A percentile compares a stretch with the other conserved stretches of the same genome.
phyloP scores from a whole-genome alignment of 2,113 vertebrate genomes.

The Prietella phreatophila region DNA sequence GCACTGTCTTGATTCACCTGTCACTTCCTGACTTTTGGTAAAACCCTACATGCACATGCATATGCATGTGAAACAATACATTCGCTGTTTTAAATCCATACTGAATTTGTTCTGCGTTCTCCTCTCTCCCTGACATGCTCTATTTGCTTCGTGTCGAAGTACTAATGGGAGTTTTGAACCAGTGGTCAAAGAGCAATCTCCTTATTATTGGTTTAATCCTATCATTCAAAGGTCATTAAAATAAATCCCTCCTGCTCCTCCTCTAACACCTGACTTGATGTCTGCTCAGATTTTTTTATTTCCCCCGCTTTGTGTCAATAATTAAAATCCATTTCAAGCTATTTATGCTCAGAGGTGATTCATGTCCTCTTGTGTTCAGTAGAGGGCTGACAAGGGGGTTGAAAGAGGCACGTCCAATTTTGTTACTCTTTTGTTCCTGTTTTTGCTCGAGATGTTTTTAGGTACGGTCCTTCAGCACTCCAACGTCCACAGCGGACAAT shows the following conservation, averaged over 20 bases:
- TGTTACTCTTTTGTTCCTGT: constrained; percentile 31
- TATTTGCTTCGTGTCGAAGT: constrained; percentile 38
- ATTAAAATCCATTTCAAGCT: constrained; percentile 40
- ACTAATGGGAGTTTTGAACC: constrained; percentile 49
- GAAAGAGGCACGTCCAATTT: constrained; percentile 19
- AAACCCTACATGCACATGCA: background rate
- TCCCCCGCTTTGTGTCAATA: constrained; percentile 34
- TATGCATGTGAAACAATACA: background rate
- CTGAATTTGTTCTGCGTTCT: background rate
- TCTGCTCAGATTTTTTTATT: background rate
- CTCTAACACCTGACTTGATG: constrained; percentile 24
- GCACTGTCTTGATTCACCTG: background rate
- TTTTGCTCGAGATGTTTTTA: constrained; percentile 41
- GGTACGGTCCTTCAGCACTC: constrained; percentile 20
- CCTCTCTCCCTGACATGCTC: background rate
- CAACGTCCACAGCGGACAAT: constrained; percentile 47
- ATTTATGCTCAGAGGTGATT: constrained; percentile 23
- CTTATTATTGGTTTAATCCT: constrained; percentile 50
- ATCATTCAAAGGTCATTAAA: constrained; percentile 49
- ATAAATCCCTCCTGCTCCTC: constrained; percentile 27
- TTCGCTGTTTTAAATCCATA: background rate
- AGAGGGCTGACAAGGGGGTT: background rate
- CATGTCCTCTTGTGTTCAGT: constrained; percentile 4
- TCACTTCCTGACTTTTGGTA: too few relatives aligned
- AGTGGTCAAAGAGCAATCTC: constrained; percentile 33